A percentile compares a stretch with the other conserved stretches of the same genome.
These are phyloP conservation scores for Serinus canaria DNA, from an alignment of 2,113 vertebrate genomes.

Conservation along the genomic window DNA sequence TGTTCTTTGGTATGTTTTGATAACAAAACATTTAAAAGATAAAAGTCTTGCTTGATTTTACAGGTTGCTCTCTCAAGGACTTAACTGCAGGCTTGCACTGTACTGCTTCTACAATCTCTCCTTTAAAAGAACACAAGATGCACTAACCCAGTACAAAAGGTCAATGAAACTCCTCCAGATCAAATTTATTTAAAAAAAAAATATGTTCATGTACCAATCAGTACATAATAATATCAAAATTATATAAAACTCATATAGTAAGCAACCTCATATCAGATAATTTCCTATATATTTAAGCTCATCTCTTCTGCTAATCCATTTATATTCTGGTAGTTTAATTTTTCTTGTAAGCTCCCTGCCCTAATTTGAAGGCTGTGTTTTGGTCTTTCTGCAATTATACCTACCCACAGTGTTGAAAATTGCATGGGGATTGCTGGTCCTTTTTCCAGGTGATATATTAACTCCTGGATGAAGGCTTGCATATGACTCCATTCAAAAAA, in stretches of 20 bases:
- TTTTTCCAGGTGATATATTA: conserved; percentile 57
- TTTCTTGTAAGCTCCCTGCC: conserved; percentile 47
- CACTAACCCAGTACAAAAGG: neutral
- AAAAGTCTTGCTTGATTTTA: neutral
- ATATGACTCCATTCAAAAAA: conserved; percentile 46
- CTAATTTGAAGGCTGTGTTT: conserved; percentile 69
- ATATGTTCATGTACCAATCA: neutral
- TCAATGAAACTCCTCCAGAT: neutral
- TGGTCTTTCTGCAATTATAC: conserved; percentile 60
- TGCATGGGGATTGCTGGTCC: neutral
- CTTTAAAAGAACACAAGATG: neutral
- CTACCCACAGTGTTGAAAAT: conserved; percentile 7
- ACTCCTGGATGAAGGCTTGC: conserved; percentile 39
- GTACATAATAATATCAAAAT: neutral
- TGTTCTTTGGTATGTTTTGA: neutral
- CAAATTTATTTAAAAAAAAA: neutral
- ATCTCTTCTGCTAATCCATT: conserved; percentile 36
- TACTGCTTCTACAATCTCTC: neutral
- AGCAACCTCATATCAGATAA: neutral
- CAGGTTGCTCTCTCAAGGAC: neutral
- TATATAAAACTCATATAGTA: neutral
- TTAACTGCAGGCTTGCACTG: neutral
- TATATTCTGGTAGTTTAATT: conserved; percentile 44
- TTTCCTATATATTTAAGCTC: neutral
- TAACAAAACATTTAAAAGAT: neutral